Base-by-base conservation (phyloP, 2,113 vertebrate genomes). In the Ceyx margarethae region DNA sequence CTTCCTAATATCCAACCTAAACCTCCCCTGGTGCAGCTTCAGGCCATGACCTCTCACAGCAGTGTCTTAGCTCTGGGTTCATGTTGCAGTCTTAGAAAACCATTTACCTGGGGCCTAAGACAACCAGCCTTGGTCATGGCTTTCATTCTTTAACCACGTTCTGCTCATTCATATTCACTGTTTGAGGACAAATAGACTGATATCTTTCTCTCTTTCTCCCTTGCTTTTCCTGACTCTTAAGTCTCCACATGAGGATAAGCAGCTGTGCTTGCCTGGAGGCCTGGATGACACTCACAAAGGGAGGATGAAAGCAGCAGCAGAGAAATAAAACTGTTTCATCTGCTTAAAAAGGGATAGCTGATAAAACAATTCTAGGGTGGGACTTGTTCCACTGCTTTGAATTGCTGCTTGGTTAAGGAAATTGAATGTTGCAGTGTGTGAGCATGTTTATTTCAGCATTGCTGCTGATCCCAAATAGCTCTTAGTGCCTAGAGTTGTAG, bases 261-360 rank as follows among this genome's bases (percentile, higher is more conserved):
- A 62, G 64, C 71, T 72, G 43, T 18, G 50, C 56, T 92, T 91
- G 85, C 87, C 90, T 91, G 64, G 50, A 88, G 87, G 90, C 73
- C 90, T 75, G 35, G 53, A 89, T 84, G 74, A 69, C 80, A 74
- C 37, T 77, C 77, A 89, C 19, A 73, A 62, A 92, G 35, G 23
- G 60, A 91, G 93, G 75, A 95, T 93, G 85, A 95, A 96, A 96
- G 95, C 80, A 77, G 48, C 71, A 91, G 75, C 23, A 95, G 87
- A 93, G 46, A 91, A 94, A 90, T 90, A 40, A 31, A 95, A 89
- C 71, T 89, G 68, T 29, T 94, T 95, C 96, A 94, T 96, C 85
- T 90, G 92, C 93, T 96, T 94, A 85, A 56, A 96, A 85, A 43
- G 9, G 62, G 58, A 60, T 11, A 85, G 80, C 74, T 81, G 87